These are phyloP conservation scores for Hydroisotoma schaefferi DNA, from an alignment of 2,888 invertebrate species.

Conservation along the genomic window DNA sequence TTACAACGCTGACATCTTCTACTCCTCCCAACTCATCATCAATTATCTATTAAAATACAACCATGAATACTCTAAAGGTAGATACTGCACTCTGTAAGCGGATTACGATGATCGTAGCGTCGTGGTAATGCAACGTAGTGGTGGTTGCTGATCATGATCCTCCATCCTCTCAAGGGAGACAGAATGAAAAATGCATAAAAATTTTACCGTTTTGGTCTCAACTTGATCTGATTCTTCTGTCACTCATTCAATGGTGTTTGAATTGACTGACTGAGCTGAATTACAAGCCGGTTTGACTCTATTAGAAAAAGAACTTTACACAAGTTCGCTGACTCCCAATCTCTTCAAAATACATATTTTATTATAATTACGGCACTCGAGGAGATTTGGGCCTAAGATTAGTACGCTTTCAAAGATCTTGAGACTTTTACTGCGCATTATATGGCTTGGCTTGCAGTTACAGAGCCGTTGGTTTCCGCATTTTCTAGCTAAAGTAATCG, in stretches of 20 bases:
- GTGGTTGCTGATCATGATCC: too few relatives aligned
- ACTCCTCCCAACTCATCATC: conserved; percentile 14
- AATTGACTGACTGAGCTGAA: conserved; percentile 4
- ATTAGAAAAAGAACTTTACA: neutral
- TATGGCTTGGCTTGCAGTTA: too few relatives aligned
- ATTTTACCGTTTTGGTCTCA: conserved; percentile 8
- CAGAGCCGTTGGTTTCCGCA: too few relatives aligned
- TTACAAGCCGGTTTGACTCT: conserved; percentile 7
- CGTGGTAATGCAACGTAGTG: neutral
- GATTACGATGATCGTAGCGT: neutral
- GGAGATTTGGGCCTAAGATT: too few relatives aligned
- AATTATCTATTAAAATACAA: conserved; percentile 7
- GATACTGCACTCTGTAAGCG: conserved; percentile 13
- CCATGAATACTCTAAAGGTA: conserved; percentile 10
- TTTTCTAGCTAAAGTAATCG: too few relatives aligned
- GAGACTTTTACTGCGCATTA: too few relatives aligned
- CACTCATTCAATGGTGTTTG: neutral
- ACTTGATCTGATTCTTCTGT: conserved; percentile 7
- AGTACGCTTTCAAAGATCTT: too few relatives aligned
- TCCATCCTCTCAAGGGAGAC: conserved; percentile 4
- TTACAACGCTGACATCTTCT: conserved; percentile 16
- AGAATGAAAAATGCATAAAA: neutral
- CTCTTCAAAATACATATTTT: neutral
- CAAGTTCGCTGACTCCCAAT: neutral
- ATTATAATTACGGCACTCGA: too few relatives aligned